Evolutionary conservation across 37 sponge, comb jelly and placozoan genomes (phyloP).

Genomic region (Corticium candelabrum): DNA sequence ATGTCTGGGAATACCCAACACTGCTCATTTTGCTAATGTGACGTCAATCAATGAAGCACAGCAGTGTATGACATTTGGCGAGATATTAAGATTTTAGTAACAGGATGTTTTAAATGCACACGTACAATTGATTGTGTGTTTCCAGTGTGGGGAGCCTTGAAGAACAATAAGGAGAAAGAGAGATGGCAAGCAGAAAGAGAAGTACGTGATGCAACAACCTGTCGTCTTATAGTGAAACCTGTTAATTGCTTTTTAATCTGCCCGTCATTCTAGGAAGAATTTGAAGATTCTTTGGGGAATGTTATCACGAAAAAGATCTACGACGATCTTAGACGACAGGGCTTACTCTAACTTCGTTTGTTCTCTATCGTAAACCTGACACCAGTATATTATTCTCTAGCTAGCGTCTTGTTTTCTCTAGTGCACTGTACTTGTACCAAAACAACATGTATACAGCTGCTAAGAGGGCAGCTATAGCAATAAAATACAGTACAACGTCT

Average conservation of each 20-base stretch:
- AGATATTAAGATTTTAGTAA: neutral
- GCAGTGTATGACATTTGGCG: slow-evolving; percentile 37
- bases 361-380: too few relatives aligned
- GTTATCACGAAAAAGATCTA: slow-evolving; percentile 86
- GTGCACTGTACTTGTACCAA: too few relatives aligned
- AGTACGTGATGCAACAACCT: neutral
- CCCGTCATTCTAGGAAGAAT: too few relatives aligned
- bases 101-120: neutral
- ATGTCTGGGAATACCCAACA: slow-evolving; percentile 97
- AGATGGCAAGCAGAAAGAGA: slow-evolving; percentile 33
- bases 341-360: slow-evolving; percentile 80
- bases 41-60: slow-evolving; percentile 81
- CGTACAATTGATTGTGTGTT: too few relatives aligned
- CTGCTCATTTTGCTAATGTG: slow-evolving; percentile 97
- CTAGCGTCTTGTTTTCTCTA: too few relatives aligned
- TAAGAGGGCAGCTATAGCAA: neutral
- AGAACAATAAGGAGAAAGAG: slow-evolving; percentile 16
- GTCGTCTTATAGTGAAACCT: too few relatives aligned
- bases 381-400: too few relatives aligned
- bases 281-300: slow-evolving; percentile 92
- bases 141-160: slow-evolving; percentile 39
- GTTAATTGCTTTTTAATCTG: neutral
- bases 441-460: neutral
- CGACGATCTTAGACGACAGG: slow-evolving; percentile 84
- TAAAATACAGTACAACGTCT: neutral